Evolutionary conservation across 2,888 invertebrate genomes (phyloP), one percentile per base, ranked within the genome.

Genomic region (Orchesellides sinensis): DNA sequence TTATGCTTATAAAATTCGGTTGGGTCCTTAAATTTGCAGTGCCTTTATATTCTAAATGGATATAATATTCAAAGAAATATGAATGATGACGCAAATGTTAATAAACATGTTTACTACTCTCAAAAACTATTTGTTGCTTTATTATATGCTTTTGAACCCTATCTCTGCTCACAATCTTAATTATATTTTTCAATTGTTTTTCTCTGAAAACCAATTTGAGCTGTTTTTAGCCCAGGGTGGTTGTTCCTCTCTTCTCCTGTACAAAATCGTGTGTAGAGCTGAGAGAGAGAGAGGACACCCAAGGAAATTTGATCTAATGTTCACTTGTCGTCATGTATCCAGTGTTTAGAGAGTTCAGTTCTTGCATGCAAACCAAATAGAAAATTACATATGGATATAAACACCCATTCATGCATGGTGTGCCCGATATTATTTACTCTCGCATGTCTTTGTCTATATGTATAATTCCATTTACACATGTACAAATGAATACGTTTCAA

Each of bases 171-270:
- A 69, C 74, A 61, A 82, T 82, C 82, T 82, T 82, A 82, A 82
- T 82, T 82, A 82, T 82, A 75, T 82, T 82, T 82, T 82, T 75
- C 82, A 82, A 82, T 82, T 82, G 82, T 82, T 82, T 78, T 73
- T 68, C 25, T 8, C 12, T 2, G n/a, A 66, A 80, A 80, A 73
- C 80, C 73, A 80, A 80, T 80, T 80, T 80, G 68, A 35, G 40
- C 5, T 40, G 19, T 27, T 65, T 65, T 52, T 69, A 45, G 59
- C 77, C 68, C 23, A 61, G 77, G 68, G 40, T 35, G 35, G n/a
- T 29, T 65, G 12, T 14, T 8, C 40, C 40, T 10, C 54, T 54
- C 54, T 54, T 21, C 10, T 21, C 23, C 14, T 54, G 12, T 21
- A 21, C 54, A 17, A 21, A n/a, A 25, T 25, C 52, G 52, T 23